Evolutionary conservation across 2,888 invertebrate genomes (phyloP).

Genomic region (Rhamphomyia laevipes): DNA sequence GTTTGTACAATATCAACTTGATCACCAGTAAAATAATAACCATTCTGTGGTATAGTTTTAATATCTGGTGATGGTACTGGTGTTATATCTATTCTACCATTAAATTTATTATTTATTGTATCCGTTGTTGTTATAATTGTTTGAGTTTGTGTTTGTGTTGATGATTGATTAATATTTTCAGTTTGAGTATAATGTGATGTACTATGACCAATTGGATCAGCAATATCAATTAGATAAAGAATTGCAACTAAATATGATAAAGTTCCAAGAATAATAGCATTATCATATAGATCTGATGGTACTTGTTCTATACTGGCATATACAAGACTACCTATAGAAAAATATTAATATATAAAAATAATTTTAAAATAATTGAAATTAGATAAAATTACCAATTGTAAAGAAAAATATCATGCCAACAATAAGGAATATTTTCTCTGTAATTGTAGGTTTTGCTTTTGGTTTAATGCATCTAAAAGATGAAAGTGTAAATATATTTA

Average conservation of each 20-base stretch:
- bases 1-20: conserved; percentile 15
- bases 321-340: conserved; percentile 15
- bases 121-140: neutral
- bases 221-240: conserved; percentile 17
- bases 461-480: conserved; percentile 17
- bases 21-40: conserved; percentile 13
- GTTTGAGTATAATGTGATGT: conserved; percentile 15
- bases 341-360: neutral
- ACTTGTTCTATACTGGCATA: conserved; percentile 18
- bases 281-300: conserved; percentile 16
- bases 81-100: neutral
- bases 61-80: conserved; percentile 10
- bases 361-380: neutral
- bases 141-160: conserved; percentile 6
- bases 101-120: neutral
- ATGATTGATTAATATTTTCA: conserved; percentile 10
- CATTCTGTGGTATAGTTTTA: conserved; percentile 9
- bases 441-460: conserved; percentile 13
- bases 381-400: conserved; percentile 15
- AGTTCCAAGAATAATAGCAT: conserved; percentile 18
- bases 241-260: conserved; percentile 18
- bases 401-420: conserved; percentile 18
- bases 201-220: conserved; percentile 14
- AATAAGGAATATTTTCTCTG: conserved; percentile 18
- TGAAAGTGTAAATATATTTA: neutral